Base-by-base conservation (phyloP, 2,797 vertebrate genomes). In the Mycteria americana region DNA sequence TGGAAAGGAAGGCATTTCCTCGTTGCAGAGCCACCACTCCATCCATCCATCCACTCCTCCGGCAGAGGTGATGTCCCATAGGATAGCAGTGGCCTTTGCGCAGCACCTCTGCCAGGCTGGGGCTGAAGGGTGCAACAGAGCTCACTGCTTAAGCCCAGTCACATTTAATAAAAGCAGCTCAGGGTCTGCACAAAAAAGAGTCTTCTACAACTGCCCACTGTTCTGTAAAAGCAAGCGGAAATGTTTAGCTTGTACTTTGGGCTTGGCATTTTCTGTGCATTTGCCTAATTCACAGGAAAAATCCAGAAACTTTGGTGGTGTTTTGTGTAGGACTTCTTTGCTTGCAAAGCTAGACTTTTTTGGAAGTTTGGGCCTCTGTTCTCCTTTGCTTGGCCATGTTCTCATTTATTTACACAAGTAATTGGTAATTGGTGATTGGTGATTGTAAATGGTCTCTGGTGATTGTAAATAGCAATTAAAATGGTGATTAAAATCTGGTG, bases 71-170 rank as follows among this genome's bases (percentile, higher is more conserved):
- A 62, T 19, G 7, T 56, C 46, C 63, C 39, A 46, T 53, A 18
- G 50, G 28, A 46, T 6, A 53, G 35, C 46, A 30, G 39, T 21
- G 39, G 64, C 59, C 48, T 35, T 35, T 12, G 64, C 51, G 8
- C 53, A 46, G 41, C 15, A 41, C 6, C 57, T 39, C 41, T 59
- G 43, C n/a, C n/a, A 10, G 48, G 30, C 45, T 43, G 33, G 2
- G 7, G 30, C 62, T 54, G 25, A 31, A 37, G 45, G 18, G 11
- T 0, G 0, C 31, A 11, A 25, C 0, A 27, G 23, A 25, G 57
- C 21, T 31, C 23, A 11, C 45, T 30, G 45, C 63, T 65, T 35
- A 5, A 60, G 27, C 21, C n/a, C 46, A 6, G 37, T 6, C 19
- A 2, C 11, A 60, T 54, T 74, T 39, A n/a, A 54, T 23, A 54